A percentile compares a stretch with the other conserved stretches of the same genome.
These are phyloP conservation scores for Pseudopodoces humilis DNA, from an alignment of 2,113 vertebrate species.

Conservation along the genomic window DNA sequence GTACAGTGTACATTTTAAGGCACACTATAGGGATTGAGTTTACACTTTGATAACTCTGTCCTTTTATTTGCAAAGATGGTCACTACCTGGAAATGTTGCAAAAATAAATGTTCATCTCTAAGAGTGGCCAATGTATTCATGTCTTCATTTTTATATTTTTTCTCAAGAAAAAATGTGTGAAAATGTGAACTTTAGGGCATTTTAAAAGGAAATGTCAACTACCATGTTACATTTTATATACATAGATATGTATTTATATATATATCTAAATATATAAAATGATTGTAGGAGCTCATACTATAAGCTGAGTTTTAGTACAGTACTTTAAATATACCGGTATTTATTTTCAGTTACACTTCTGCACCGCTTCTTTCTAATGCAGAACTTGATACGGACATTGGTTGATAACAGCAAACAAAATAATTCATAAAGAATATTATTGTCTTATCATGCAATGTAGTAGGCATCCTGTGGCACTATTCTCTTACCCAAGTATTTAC, in stretches of 20 bases:
- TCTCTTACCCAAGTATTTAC: slow-evolving; percentile 84
- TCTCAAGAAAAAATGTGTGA: slow-evolving; percentile 5
- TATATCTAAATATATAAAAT: slow-evolving; percentile 74
- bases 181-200: slow-evolving; percentile 41
- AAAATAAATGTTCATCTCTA: slow-evolving; percentile 58
- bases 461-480: slow-evolving; percentile 87
- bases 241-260: slow-evolving; percentile 27
- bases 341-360: slow-evolving; percentile 55
- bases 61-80: slow-evolving; percentile 66
- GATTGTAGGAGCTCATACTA: slow-evolving; percentile 29
- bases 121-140: slow-evolving; percentile 22
- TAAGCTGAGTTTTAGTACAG: slow-evolving; percentile 61
- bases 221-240: slow-evolving; percentile 64
- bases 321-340: slow-evolving; percentile 61
- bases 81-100: slow-evolving; percentile 64
- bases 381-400: slow-evolving; percentile 64
- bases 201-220: slow-evolving; percentile 51
- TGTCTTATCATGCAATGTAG: slow-evolving; percentile 87
- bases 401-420: slow-evolving; percentile 56
- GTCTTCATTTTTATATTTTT: background rate
- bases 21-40: slow-evolving; percentile 73
- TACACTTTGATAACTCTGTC: slow-evolving; percentile 60
- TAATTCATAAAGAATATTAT: slow-evolving; percentile 78
- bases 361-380: slow-evolving; percentile 57
- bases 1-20: slow-evolving; percentile 75